Conservation (phyloP, 1,140 invertebrate genomes). For the Zophobas atratus region DNA sequence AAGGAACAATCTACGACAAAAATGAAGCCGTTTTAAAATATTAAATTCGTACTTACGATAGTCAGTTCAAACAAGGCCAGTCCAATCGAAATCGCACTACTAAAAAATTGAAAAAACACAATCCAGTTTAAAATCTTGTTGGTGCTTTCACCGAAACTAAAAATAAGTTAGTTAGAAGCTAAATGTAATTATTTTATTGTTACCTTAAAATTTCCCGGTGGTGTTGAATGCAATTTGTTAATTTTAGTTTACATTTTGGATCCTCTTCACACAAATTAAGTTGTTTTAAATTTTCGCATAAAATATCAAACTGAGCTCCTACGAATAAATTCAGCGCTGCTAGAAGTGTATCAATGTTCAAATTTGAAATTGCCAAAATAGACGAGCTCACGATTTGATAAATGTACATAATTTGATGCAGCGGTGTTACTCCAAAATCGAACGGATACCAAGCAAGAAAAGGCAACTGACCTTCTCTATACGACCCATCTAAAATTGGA, state of each 20-base stretch:
- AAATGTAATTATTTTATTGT: background rate
- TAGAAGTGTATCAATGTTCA: background rate
- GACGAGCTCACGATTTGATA: background rate
- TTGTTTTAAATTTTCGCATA: background rate
- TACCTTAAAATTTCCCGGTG: background rate
- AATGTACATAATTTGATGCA: background rate
- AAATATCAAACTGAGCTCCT: conserved; percentile 4
- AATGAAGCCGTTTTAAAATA: background rate
- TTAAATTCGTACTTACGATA: background rate
- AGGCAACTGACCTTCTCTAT: background rate
- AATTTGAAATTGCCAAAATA: background rate
- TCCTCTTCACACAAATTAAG: background rate
- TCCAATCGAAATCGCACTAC: background rate
- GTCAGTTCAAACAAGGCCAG: background rate
- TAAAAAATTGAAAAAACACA: background rate
- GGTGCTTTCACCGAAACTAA: background rate
- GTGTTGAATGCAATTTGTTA: background rate
- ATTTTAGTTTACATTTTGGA: background rate
- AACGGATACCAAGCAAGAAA: conserved; percentile 2
- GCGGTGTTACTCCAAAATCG: background rate
- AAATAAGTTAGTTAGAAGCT: background rate
- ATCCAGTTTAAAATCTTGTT: background rate
- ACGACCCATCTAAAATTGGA: background rate
- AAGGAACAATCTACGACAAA: background rate
- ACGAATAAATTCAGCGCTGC: background rate